Percentiles rank a stretch among this genome's conserved stretches.
phyloP scores from a whole-genome alignment of 2,888 invertebrate genomes.

The Agonum fuliginosum region DNA sequence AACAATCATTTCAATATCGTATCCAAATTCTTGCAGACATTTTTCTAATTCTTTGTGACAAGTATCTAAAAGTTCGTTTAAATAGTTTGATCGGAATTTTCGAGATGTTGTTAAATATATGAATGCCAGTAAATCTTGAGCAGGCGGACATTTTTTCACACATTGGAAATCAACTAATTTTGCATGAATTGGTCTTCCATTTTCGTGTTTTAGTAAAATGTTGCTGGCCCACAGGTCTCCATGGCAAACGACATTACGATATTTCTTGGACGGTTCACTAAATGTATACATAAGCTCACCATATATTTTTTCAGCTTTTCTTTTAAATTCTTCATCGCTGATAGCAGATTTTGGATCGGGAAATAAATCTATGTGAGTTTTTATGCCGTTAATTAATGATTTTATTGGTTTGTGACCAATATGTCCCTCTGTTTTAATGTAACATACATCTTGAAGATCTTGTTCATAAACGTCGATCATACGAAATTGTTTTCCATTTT shows the following conservation, averaged over 20 bases:
- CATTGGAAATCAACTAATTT: constrained; percentile 66
- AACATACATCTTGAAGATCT: constrained; percentile 70
- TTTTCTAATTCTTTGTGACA: constrained; percentile 64
- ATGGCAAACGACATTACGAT: constrained; percentile 71
- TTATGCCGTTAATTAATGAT: constrained; percentile 68
- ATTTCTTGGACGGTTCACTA: constrained; percentile 69
- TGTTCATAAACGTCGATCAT: constrained; percentile 65
- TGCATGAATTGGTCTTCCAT: constrained; percentile 62
- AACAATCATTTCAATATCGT: constrained; percentile 62
- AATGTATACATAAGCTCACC: constrained; percentile 66
- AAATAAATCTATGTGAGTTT: constrained; percentile 64
- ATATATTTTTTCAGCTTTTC: constrained; percentile 56
- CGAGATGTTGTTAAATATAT: constrained; percentile 64
- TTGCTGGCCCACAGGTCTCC: constrained; percentile 74
- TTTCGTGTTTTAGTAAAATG: constrained; percentile 69
- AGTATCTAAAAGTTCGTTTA: constrained; percentile 61
- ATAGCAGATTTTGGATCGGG: constrained; percentile 47
- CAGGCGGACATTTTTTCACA: constrained; percentile 66
- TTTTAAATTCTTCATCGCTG: constrained; percentile 60
- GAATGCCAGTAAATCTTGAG: constrained; percentile 65
- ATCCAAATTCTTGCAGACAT: constrained; percentile 61
- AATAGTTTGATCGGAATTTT: constrained; percentile 61
- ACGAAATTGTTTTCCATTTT: constrained; percentile 60
- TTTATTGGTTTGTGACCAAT: constrained; percentile 67
- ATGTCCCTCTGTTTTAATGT: constrained; percentile 66